These are phyloP conservation scores for Branchipolynoe longqiensis DNA, from an alignment of 2,888 invertebrate species.

Conservation along the genomic window DNA sequence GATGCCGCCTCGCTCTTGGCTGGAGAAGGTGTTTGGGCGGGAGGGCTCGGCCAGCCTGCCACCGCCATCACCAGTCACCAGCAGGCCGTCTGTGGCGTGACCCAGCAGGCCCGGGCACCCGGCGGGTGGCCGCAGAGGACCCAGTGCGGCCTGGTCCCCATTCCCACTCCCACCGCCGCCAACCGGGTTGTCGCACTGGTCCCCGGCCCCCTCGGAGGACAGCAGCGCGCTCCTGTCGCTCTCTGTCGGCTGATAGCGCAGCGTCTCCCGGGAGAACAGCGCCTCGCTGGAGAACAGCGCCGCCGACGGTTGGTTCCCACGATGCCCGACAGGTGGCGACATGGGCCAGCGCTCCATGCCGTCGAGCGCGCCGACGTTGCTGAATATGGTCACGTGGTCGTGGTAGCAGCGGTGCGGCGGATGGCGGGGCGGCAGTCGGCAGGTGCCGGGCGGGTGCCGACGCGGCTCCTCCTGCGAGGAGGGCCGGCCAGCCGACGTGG, in stretches of 20 bases:
- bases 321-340: background rate
- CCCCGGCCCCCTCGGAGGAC: too few species aligned
- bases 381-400: constrained; percentile 40
- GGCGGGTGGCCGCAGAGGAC: too few species aligned
- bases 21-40: constrained; percentile 15
- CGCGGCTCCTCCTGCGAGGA: background rate
- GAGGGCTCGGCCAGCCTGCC: too few species aligned
- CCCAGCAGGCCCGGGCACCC: too few species aligned
- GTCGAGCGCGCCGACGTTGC: constrained; percentile 2
- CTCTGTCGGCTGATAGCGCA: too few species aligned
- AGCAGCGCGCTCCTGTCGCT: too few species aligned
- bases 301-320: background rate
- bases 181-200: background rate
- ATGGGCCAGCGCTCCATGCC: too few species aligned
- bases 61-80: too few species aligned
- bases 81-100: too few species aligned
- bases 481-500: background rate
- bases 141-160: too few species aligned
- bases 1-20: constrained; percentile 21
- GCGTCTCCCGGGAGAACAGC: too few species aligned
- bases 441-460: background rate
- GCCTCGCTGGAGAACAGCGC: too few species aligned
- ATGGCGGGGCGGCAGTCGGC: background rate
- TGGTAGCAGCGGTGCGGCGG: constrained; percentile 26
- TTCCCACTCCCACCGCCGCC: background rate